Conservation (phyloP, 2,113 vertebrate genomes). For the Callipepla californica region DNA sequence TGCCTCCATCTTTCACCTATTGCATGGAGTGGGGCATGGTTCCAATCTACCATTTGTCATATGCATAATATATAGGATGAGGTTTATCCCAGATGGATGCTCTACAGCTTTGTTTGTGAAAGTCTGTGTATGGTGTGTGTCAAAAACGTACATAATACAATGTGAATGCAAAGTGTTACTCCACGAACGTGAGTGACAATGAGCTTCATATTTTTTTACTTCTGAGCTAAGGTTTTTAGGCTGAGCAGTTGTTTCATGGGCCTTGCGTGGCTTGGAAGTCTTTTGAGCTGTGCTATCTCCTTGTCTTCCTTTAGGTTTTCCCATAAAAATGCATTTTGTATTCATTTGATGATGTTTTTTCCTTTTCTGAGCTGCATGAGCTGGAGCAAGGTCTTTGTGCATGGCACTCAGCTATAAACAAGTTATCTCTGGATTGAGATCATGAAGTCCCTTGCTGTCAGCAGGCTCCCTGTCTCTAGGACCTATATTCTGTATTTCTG, state of each 20-base stretch:
- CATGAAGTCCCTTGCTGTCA: background rate
- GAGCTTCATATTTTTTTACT: background rate
- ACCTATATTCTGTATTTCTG: background rate
- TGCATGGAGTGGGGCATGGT: background rate
- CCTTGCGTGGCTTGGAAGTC: background rate
- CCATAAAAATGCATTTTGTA: background rate
- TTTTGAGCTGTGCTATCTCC: background rate
- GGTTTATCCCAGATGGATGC: background rate
- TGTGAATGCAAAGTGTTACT: background rate
- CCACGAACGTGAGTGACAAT: background rate
- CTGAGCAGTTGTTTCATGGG: background rate
- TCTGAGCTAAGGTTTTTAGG: background rate
- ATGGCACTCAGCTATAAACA: background rate
- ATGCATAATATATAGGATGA: background rate
- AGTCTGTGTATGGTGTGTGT: background rate
- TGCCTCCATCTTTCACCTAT: background rate
- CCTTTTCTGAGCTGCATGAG: background rate
- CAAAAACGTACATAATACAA: accelerated
- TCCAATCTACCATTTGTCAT: background rate
- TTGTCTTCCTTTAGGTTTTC: background rate
- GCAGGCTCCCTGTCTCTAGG: background rate
- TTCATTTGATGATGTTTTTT: background rate
- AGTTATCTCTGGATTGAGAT: background rate
- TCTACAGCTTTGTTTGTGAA: background rate
- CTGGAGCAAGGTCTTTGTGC: background rate